Evolutionary conservation across 2,797 vertebrate species (phyloP).

Genomic region (Sciaenops ocellatus): DNA sequence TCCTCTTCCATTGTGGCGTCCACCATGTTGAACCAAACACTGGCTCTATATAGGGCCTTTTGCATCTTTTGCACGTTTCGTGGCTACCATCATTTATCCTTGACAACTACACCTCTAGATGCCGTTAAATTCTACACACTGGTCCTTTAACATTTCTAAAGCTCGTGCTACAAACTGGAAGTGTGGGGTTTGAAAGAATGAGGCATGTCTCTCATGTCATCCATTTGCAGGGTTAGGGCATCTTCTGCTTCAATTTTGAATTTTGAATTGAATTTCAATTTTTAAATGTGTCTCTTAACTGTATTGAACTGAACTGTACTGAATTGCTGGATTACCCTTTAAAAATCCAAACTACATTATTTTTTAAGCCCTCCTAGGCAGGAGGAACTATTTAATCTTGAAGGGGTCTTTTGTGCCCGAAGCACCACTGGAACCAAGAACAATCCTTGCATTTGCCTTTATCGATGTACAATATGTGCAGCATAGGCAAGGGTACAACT

Average conservation of each 20-base stretch:
- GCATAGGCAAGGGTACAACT: not conserved
- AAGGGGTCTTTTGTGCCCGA: conserved; percentile 13
- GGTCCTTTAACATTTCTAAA: not conserved
- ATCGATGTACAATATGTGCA: not conserved
- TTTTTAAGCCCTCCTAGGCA: not conserved
- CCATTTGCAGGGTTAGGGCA: too few relatives aligned
- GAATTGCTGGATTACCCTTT: not conserved
- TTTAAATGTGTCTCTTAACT: not conserved
- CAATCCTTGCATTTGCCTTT: not conserved
- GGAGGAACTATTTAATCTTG: not conserved
- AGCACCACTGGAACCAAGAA: conserved; percentile 16
- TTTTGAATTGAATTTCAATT: too few relatives aligned
- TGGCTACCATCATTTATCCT: too few relatives aligned
- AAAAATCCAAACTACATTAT: not conserved
- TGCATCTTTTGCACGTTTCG: too few relatives aligned
- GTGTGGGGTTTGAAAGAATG: too few relatives aligned
- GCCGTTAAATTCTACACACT: too few relatives aligned
- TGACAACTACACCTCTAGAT: too few relatives aligned
- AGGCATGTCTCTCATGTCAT: too few relatives aligned
- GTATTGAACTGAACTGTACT: not conserved
- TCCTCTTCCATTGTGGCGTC: too few relatives aligned
- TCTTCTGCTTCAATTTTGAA: too few relatives aligned
- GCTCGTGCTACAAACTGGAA: not conserved
- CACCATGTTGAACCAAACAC: too few relatives aligned
- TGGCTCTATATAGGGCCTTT: too few relatives aligned